Conservation (phyloP, 2,797 vertebrate genomes). For the Halcyon smyrnensis region DNA sequence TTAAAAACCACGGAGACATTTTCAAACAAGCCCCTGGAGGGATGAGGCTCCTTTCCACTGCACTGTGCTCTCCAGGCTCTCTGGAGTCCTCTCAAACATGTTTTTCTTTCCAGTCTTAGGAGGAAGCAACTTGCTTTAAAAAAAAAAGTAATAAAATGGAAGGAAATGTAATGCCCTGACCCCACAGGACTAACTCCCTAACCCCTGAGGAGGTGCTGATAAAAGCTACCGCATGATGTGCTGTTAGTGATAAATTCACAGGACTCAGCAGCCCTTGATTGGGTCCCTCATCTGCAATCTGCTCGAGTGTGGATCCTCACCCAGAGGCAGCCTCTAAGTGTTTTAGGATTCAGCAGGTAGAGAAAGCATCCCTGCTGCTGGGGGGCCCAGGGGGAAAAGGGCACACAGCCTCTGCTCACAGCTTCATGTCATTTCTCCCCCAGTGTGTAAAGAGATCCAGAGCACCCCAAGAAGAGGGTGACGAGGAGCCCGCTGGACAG, state of each 20-base stretch:
- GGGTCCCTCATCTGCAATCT: background rate
- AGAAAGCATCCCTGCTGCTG: background rate
- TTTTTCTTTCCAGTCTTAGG: background rate
- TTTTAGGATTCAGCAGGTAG: background rate
- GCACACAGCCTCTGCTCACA: background rate
- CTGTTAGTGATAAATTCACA: background rate
- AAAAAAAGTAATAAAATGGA: background rate
- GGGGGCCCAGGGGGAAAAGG: background rate
- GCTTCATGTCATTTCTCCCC: accelerated
- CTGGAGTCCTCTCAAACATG: background rate
- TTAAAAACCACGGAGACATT: background rate
- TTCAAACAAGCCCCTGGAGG: background rate
- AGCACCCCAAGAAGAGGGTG: background rate
- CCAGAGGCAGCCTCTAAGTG: background rate
- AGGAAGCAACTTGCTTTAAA: background rate
- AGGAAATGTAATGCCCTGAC: background rate
- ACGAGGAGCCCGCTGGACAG: background rate
- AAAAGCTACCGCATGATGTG: background rate
- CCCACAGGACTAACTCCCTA: background rate
- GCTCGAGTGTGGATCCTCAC: background rate
- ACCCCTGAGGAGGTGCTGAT: background rate
- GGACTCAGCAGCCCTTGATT: background rate
- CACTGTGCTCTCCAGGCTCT: background rate
- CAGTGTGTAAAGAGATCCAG: background rate
- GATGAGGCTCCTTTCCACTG: background rate